Evolutionary conservation across 1,140 invertebrate species (phyloP).

Genomic region (Ips nitidus): DNA sequence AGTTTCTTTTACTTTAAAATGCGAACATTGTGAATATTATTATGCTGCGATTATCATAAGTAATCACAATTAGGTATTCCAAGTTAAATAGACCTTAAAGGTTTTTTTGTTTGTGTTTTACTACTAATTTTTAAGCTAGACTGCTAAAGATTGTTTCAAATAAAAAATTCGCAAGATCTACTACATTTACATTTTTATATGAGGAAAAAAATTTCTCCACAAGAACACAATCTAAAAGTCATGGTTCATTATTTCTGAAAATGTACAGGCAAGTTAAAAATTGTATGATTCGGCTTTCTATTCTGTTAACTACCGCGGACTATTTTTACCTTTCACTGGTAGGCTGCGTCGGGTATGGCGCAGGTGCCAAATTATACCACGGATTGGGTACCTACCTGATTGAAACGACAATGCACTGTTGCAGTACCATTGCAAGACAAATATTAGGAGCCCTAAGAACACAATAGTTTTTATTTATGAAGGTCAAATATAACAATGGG

Average conservation of each 20-base stretch:
- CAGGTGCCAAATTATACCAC: slow-evolving; percentile 26
- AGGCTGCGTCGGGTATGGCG: slow-evolving; percentile 8
- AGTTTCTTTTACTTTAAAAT: too few species aligned
- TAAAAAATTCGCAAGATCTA: too few species aligned
- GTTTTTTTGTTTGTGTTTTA: too few species aligned
- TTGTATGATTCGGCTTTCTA: slow-evolving; percentile 28
- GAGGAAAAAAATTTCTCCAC: not conserved
- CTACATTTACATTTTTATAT: too few species aligned
- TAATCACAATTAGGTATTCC: too few species aligned
- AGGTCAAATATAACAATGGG: not conserved
- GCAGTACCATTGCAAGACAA: not conserved
- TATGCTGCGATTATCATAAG: too few species aligned
- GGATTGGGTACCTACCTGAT: slow-evolving; percentile 19
- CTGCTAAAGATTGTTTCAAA: too few species aligned
- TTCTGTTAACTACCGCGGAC: slow-evolving; percentile 26
- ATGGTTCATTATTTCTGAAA: slow-evolving; percentile 31
- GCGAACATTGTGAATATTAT: too few species aligned
- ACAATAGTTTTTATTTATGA: not conserved
- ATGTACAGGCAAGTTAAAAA: slow-evolving; percentile 21
- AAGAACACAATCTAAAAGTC: slow-evolving; percentile 16
- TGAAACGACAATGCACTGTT: not conserved
- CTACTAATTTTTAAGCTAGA: too few species aligned
- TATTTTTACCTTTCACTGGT: slow-evolving; percentile 34
- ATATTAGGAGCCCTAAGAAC: slow-evolving; percentile 3
- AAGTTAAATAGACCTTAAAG: too few species aligned